Base-by-base conservation (phyloP, 1,140 invertebrate genomes). In the Hylaeus anthracinus region DNA sequence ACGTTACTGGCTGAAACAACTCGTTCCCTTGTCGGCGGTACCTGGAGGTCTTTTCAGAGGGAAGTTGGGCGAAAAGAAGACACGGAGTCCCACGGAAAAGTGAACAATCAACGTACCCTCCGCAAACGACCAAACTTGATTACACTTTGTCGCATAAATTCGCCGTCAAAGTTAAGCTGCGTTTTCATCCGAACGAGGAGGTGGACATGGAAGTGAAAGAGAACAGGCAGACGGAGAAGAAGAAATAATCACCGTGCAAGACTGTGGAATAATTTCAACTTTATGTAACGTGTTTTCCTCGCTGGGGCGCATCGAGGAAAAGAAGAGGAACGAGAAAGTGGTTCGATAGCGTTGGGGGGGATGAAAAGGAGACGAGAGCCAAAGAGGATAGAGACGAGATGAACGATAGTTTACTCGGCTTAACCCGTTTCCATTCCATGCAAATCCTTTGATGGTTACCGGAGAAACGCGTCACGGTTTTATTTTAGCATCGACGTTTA, bases 401-500 rank as follows among this genome's bases (percentile, higher is more conserved):
- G 39, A 45, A 64, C 26, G 65, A 61, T 63, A 76, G 72, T 76
- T 69, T 67, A 64, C 60, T 8, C 61, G 60, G 61, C 61, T 79
- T 73, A 79, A 79, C 61, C 60, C 72, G 43, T n/a, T 43, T 66
- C 61, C 77, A 58, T 72, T 72, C 76, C 26, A 72, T 45, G 77
- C 77, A 73, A 79, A 79, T 79, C 77, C 72, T 75, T 80, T 60
- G 63, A 66, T 60, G 63, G 79, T 63, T 67, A 41, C 43, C 64
- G 64, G 48, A 64, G 72, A 53, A 67, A 67, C 48, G 55, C 72
- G 71, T 85, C 56, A 64, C 53, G 60, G 71, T 78, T 86, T 86
- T 86, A 82, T 86, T 86, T 82, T 86, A 82, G 58, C 56, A 66
- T 72, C 72, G 67, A 45, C 72, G 66, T 85, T 82, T 81, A 79